Conservation (phyloP, 1,140 invertebrate species). For the Penaeus japonicus region DNA sequence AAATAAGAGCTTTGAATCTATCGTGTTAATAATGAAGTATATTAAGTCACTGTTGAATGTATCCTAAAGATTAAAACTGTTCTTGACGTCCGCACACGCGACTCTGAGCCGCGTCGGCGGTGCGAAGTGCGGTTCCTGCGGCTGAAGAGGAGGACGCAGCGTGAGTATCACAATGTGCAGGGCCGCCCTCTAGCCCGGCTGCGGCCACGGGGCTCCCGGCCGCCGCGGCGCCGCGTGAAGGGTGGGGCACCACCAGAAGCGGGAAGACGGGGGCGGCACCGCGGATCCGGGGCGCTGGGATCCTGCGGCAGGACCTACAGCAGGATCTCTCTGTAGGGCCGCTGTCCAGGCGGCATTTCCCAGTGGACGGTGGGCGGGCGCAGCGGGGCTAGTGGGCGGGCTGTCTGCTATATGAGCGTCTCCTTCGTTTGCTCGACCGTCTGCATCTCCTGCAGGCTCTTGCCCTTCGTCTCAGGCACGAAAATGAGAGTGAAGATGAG, state of each 20-base stretch:
- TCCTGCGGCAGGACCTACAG: conserved; percentile 49
- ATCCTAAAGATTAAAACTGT: neutral
- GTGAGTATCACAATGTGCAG: conserved; percentile 2
- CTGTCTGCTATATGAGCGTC: conserved; percentile 59
- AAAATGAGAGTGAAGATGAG: conserved; percentile 84
- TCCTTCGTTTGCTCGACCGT: conserved; percentile 50
- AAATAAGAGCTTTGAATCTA: conserved; percentile 44
- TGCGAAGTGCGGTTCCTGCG: neutral
- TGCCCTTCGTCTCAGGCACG: conserved; percentile 90
- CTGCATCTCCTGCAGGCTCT: conserved; percentile 86
- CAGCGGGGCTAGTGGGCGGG: conserved; percentile 57
- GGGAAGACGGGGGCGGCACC: conserved; percentile 44
- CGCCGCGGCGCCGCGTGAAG: conserved; percentile 22
- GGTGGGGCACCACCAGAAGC: conserved; percentile 37
- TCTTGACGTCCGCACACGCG: neutral
- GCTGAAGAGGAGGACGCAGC: neutral
- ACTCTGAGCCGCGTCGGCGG: neutral
- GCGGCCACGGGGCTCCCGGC: conserved; percentile 42
- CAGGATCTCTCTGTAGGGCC: conserved; percentile 58
- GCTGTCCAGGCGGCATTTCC: conserved; percentile 58
- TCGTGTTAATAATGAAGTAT: neutral
- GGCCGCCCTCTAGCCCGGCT: conserved; percentile 48
- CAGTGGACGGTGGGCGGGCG: conserved; percentile 59
- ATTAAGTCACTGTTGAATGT: neutral
- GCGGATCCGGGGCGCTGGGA: conserved; percentile 32